phyloP scores from a whole-genome alignment of 2,113 vertebrate species.

The Nettapus auritus region DNA sequence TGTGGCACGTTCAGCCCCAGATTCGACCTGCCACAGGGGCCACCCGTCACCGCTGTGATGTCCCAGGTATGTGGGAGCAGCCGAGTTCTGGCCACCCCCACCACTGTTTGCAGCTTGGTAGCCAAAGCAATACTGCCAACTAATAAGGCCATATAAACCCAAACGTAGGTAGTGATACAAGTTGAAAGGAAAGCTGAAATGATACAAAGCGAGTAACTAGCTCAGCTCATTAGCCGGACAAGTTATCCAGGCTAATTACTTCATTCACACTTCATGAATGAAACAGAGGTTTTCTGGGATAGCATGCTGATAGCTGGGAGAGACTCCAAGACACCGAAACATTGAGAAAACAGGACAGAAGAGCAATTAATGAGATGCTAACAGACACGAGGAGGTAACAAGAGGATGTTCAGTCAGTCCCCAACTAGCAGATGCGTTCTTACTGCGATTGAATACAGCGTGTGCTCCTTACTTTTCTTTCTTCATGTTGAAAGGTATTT shows the following conservation, averaged over 20 bases:
- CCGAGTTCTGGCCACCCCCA: not conserved
- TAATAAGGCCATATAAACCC: not conserved
- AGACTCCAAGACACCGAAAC: not conserved
- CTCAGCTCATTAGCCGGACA: not conserved
- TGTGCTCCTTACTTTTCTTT: not conserved
- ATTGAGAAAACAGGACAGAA: not conserved
- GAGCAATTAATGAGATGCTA: not conserved
- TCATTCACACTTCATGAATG: not conserved
- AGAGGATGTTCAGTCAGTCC: not conserved
- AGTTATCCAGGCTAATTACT: not conserved
- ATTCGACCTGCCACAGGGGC: not conserved
- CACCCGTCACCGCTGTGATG: not conserved
- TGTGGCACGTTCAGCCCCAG: not conserved
- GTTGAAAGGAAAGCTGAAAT: not conserved
- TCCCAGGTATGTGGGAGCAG: not conserved
- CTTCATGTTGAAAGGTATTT: constrained; percentile 27
- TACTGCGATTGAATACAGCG: not conserved
- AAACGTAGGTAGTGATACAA: not conserved
- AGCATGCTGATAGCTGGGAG: not conserved
- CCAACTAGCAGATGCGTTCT: not conserved
- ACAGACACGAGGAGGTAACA: not conserved
- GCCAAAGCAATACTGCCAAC: not conserved
- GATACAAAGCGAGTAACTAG: not conserved
- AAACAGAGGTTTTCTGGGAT: not conserved
- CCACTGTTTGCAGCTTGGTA: not conserved